Conservation (phyloP, 2,797 vertebrate species). For the Sphenopsis melanotis region DNA sequence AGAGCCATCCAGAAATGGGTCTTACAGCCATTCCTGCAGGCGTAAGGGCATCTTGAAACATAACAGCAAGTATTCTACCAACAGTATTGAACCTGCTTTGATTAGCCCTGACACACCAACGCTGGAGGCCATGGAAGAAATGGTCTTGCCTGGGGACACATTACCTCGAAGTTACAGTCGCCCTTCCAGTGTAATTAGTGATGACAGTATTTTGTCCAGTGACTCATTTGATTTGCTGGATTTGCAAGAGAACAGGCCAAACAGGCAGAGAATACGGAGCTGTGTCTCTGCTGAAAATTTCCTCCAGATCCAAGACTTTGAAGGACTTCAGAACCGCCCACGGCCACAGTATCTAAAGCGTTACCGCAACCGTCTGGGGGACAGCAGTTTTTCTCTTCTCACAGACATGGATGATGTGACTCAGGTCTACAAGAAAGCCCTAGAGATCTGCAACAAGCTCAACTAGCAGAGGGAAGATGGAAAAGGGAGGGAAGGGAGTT, state of each 20-base stretch:
- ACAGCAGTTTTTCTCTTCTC: conserved; percentile 97
- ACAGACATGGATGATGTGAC: conserved; percentile 98
- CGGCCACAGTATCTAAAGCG: conserved; percentile 88
- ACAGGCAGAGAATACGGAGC: conserved; percentile 87
- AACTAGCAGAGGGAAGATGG: conserved; percentile 76
- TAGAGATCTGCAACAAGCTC: conserved; percentile 97
- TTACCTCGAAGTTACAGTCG: conserved; percentile 95
- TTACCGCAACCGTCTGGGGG: conserved; percentile 86
- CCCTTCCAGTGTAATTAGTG: conserved; percentile 91
- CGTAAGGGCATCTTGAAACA: conserved; percentile 97
- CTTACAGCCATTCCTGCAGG: conserved; percentile 77
- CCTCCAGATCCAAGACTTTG: conserved; percentile 92
- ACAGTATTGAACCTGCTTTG: conserved; percentile 72
- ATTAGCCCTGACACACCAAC: conserved; percentile 74
- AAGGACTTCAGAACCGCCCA: conserved; percentile 87
- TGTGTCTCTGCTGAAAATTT: conserved; percentile 96
- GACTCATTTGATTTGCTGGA: conserved; percentile 87
- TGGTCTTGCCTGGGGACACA: conserved; percentile 69
- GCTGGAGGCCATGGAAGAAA: conserved; percentile 73
- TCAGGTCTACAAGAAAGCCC: conserved; percentile 99
- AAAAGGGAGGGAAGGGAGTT: conserved; percentile 25
- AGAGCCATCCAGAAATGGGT: conserved; percentile 66
- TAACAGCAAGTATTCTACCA: conserved; percentile 91
- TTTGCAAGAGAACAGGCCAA: conserved; percentile 82
- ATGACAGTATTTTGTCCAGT: conserved; percentile 87